Percentiles rank a stretch among this genome's conserved stretches.
Conservation (phyloP, 1,140 invertebrate species). For the Zaprionus africanus region DNA sequence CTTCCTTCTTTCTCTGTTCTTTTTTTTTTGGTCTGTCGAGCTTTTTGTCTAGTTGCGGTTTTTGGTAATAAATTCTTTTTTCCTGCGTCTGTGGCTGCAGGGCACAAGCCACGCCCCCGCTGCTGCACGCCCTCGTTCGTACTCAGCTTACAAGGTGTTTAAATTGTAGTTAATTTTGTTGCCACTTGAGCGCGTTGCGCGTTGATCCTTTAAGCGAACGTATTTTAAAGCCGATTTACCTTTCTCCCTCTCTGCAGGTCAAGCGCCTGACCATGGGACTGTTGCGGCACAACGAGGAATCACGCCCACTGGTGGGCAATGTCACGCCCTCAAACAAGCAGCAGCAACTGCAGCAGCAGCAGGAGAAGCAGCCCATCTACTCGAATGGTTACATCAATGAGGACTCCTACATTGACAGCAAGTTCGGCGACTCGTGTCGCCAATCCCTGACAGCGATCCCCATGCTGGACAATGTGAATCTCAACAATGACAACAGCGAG, state of each 20-base stretch:
- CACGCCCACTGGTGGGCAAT: conserved; percentile 85
- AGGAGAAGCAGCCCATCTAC: conserved; percentile 82
- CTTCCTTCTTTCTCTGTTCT: conserved; percentile 5
- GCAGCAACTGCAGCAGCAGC: conserved; percentile 63
- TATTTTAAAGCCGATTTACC: conserved; percentile 38
- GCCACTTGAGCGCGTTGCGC: conserved; percentile 66
- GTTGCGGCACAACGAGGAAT: conserved; percentile 85
- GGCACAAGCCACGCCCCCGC: conserved; percentile 45
- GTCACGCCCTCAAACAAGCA: conserved; percentile 55
- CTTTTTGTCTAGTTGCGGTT: conserved; percentile 81
- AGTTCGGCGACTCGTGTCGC: conserved; percentile 80
- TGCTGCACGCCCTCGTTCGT: conserved; percentile 18
- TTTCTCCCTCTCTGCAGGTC: conserved; percentile 50
- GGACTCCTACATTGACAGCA: conserved; percentile 85
- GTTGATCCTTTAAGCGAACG: conserved; percentile 37
- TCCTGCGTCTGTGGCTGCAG: conserved; percentile 57
- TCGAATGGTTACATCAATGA: conserved; percentile 90
- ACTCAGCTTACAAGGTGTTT: conserved; percentile 75
- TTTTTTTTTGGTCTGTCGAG: conserved; percentile 35
- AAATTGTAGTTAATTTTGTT: conserved; percentile 83
- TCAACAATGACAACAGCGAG: conserved; percentile 80
- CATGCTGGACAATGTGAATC: conserved; percentile 76
- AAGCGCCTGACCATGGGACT: conserved; percentile 80
- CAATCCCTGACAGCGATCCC: conserved; percentile 77
- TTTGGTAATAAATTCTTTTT: conserved; percentile 76